Percentiles rank a stretch among this genome's conserved stretches.
Evolutionary conservation across 2,113 vertebrate species (phyloP).

Genomic region (Chlorodrepanis virens): DNA sequence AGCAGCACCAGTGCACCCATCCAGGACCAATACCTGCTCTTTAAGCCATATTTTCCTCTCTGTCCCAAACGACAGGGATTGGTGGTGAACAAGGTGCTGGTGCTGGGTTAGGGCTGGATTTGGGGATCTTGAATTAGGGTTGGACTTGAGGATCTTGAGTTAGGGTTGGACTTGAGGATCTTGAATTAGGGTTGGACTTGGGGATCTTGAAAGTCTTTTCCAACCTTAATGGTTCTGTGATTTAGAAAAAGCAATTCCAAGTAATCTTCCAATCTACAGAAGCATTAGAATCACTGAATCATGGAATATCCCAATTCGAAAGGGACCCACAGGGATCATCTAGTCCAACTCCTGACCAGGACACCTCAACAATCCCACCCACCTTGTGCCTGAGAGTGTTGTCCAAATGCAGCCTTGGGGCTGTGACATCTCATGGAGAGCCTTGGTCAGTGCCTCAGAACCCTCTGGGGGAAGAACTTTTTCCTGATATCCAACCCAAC

Average conservation of each 20-base stretch:
- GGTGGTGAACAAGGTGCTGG: neutral
- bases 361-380: neutral
- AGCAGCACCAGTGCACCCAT: neutral
- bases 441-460: neutral
- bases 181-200: neutral
- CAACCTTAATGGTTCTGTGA: neutral
- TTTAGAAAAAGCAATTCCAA: neutral
- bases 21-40: neutral
- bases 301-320: neutral
- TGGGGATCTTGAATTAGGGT: no score
- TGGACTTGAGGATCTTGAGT: neutral
- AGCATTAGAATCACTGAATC: neutral
- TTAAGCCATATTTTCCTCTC: neutral
- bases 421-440: neutral
- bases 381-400: rapidly evolving
- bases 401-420: rapidly evolving
- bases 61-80: neutral
- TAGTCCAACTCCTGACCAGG: neutral
- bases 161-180: neutral
- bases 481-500: neutral
- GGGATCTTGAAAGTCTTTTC: neutral
- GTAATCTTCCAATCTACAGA: neutral
- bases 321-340: neutral
- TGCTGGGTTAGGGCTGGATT: neutral
- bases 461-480: neutral